A percentile compares a stretch with the other conserved stretches of the same genome.
Evolutionary conservation across 2,797 vertebrate genomes (phyloP).

Genomic region (Chelmon rostratus): DNA sequence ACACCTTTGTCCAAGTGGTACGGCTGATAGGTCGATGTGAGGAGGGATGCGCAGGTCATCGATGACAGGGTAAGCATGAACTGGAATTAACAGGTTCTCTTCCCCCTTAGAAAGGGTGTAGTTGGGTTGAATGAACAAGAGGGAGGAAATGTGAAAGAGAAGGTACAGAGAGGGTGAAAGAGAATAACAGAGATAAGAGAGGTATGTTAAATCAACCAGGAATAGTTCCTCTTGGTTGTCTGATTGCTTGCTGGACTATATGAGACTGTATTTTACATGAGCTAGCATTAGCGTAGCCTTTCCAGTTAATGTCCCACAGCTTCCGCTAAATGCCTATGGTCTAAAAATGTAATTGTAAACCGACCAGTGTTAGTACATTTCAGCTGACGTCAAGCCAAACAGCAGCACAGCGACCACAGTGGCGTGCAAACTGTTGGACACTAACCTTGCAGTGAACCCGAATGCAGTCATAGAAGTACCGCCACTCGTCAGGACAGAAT

Average conservation of each 20-base stretch:
- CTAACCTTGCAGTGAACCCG: conserved; percentile 92
- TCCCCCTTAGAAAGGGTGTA: conserved; percentile 76
- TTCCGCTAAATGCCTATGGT: background rate
- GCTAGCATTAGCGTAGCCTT: background rate
- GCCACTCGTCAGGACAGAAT: conserved; percentile 94
- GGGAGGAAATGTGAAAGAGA: conserved; percentile 17
- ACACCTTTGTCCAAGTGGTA: conserved; percentile 91
- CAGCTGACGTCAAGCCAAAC: background rate
- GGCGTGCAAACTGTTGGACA: background rate
- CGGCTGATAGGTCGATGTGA: conserved; percentile 87
- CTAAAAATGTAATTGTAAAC: background rate
- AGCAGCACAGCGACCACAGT: background rate
- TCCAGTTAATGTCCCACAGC: background rate
- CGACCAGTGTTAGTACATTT: background rate
- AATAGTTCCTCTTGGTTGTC: conserved; percentile 1
- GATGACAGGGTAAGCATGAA: conserved; percentile 93
- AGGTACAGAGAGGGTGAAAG: background rate
- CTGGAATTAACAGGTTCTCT: conserved; percentile 91
- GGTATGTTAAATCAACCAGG: background rate
- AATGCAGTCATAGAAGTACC: conserved; percentile 94
- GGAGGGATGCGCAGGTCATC: conserved; percentile 91
- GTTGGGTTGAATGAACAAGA: conserved; percentile 36
- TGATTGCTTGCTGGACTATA: conserved; percentile 2
- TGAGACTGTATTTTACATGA: background rate
- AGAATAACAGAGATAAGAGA: conserved; percentile 18